Evolutionary conservation across 2,797 vertebrate genomes (phyloP).

Genomic region (Coracias cyanogaster): DNA sequence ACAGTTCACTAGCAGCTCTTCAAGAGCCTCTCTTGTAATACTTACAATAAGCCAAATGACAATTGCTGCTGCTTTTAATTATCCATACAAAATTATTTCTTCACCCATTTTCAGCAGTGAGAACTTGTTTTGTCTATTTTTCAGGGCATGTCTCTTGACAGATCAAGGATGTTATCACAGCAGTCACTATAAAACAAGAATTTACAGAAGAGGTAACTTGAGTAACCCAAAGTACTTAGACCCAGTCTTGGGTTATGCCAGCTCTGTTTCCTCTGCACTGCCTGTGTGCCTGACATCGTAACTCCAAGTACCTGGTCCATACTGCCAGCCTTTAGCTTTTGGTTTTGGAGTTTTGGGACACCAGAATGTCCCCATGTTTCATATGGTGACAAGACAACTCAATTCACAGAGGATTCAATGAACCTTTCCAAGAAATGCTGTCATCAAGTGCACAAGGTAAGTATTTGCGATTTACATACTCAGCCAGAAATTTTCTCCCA

Average conservation of each 20-base stretch:
- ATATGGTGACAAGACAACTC: background rate
- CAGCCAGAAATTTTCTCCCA: background rate
- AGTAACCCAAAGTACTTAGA: background rate
- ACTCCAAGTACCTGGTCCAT: background rate
- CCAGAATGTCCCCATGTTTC: background rate
- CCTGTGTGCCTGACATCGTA: fast-evolving
- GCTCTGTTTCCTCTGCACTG: background rate
- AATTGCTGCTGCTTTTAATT: background rate
- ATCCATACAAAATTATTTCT: background rate
- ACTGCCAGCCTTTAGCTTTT: background rate
- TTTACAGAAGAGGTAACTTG: background rate
- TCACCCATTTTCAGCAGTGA: background rate
- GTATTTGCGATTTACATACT: background rate
- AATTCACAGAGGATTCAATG: background rate
- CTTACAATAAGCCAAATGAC: background rate
- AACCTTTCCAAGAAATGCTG: background rate
- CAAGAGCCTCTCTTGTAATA: background rate
- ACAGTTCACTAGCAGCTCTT: background rate
- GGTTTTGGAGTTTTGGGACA: background rate
- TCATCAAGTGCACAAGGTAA: background rate
- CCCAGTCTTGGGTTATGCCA: background rate
- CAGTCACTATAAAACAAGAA: background rate
- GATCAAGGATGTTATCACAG: background rate
- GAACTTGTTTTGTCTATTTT: background rate
- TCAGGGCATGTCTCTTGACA: background rate